Evolutionary conservation across 2,113 vertebrate species (phyloP).

Genomic region (Amphiprion percula): DNA sequence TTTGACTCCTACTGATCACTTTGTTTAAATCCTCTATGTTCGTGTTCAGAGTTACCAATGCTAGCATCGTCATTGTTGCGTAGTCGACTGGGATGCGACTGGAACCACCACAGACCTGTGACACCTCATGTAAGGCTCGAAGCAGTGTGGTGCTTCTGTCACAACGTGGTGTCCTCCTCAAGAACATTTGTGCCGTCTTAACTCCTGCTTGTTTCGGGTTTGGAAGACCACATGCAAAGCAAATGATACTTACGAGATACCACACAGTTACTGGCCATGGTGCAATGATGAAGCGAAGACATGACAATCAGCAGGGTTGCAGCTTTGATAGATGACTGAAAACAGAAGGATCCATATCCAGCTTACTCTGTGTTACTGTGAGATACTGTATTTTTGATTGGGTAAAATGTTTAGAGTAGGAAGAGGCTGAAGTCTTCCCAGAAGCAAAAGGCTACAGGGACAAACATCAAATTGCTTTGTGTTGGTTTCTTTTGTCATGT

Average conservation of each 20-base stretch:
- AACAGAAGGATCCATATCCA: conserved; percentile 45
- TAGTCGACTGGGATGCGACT: conserved; percentile 81
- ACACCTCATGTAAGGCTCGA: conserved; percentile 71
- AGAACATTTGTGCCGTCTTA: conserved; percentile 1
- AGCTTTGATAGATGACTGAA: conserved; percentile 43
- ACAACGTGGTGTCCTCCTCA: conserved; percentile 15
- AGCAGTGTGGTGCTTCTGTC: conserved; percentile 70
- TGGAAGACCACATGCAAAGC: neutral
- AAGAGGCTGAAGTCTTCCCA: conserved; percentile 48
- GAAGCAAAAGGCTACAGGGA: conserved; percentile 75
- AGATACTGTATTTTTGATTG: conserved; percentile 64
- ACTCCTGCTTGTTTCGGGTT: conserved; percentile 17
- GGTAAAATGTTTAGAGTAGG: conserved; percentile 43
- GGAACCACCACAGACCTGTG: conserved; percentile 76
- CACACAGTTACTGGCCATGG: neutral
- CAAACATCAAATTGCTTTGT: conserved; percentile 64
- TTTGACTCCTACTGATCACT: conserved; percentile 79
- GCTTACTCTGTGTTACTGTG: conserved; percentile 49
- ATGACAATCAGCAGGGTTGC: conserved; percentile 68
- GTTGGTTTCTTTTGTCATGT: conserved; percentile 63
- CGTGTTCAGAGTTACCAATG: conserved; percentile 52
- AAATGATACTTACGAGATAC: conserved; percentile 17
- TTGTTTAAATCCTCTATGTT: conserved; percentile 59
- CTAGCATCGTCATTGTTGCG: conserved; percentile 43
- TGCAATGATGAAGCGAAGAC: conserved; percentile 32